Evolutionary conservation across 2,888 invertebrate genomes (phyloP).

Genomic region (Tromatobia lineatoria): DNA sequence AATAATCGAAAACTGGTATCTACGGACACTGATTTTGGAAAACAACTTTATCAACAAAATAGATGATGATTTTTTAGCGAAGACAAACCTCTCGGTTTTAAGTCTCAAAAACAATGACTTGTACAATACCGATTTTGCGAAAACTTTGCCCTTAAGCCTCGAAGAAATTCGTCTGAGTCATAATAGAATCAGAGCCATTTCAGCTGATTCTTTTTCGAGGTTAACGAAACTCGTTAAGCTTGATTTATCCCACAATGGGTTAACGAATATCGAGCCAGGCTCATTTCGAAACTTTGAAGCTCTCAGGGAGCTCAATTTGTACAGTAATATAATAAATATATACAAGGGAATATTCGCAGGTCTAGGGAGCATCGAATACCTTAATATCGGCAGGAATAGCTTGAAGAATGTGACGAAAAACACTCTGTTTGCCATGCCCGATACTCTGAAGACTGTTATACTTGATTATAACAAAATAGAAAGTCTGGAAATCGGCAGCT

Average conservation of each 20-base stretch:
- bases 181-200: neutral
- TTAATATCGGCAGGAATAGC: neutral
- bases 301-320: neutral
- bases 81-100: neutral
- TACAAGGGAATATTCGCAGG: slow-evolving; percentile 4
- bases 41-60: neutral
- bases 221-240: neutral
- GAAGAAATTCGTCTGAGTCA: neutral
- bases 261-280: neutral
- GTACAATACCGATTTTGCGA: neutral
- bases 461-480: neutral
- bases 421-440: slow-evolving; percentile 12
- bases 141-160: neutral
- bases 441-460: neutral
- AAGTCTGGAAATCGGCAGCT: neutral
- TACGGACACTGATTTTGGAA: neutral
- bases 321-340: neutral
- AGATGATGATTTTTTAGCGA: neutral
- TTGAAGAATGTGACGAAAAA: neutral
- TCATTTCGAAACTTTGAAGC: neutral
- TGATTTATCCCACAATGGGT: neutral
- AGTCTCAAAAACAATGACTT: neutral
- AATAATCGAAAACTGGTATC: neutral
- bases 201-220: neutral
- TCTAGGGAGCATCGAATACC: neutral